These are phyloP conservation scores for Tineola bisselliella DNA, from an alignment of 2,888 invertebrate genomes.

Conservation along the genomic window DNA sequence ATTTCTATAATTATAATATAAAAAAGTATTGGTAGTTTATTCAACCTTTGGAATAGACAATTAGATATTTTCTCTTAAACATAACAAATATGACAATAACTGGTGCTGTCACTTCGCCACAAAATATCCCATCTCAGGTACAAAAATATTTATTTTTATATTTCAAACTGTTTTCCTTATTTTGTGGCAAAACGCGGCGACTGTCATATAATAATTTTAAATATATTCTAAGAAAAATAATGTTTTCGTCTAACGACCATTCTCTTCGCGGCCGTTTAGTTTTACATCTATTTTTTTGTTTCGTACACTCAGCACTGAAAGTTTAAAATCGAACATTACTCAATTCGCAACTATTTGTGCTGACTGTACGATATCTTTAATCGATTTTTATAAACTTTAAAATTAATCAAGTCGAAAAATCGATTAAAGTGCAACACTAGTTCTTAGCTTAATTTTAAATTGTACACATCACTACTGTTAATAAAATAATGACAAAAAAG, in stretches of 20 bases:
- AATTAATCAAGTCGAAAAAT: too few relatives aligned
- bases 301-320: too few relatives aligned
- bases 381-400: too few relatives aligned
- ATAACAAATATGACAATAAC: slow-evolving; percentile 51
- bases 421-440: too few relatives aligned
- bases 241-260: slow-evolving; percentile 62
- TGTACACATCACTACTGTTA: background rate
- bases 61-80: slow-evolving; percentile 65
- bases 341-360: too few relatives aligned
- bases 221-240: slow-evolving; percentile 69
- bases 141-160: slow-evolving; percentile 53
- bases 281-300: slow-evolving; percentile 31
- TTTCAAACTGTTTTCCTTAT: slow-evolving; percentile 32
- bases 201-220: slow-evolving; percentile 18
- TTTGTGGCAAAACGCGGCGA: background rate
- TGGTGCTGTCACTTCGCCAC: background rate
- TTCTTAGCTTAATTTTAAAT: background rate
- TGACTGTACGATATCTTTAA: too few relatives aligned
- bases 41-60: slow-evolving; percentile 68
- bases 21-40: slow-evolving; percentile 67
- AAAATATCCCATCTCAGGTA: slow-evolving; percentile 31
- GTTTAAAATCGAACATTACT: too few relatives aligned
- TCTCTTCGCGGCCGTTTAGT: slow-evolving; percentile 41
- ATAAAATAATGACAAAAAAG: background rate
- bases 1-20: slow-evolving; percentile 71